Evolutionary conservation across 2,113 vertebrate genomes (phyloP), one percentile per base, ranked within the genome.

Genomic region (Onychorhynchus coronatus): DNA sequence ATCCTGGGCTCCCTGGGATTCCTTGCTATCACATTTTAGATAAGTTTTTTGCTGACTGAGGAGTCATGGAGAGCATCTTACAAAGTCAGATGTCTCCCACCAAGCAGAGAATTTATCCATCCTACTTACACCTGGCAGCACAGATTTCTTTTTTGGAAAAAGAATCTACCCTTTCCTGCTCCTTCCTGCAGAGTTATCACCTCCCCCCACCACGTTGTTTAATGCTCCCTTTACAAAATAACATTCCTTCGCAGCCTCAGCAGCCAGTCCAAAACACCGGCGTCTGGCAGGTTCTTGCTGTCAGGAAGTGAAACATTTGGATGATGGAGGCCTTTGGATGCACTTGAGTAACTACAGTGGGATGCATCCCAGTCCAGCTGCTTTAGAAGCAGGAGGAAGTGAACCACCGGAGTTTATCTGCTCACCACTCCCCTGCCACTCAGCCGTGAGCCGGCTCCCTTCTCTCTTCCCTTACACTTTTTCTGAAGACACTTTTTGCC

Each of bases 391-490:
- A 59, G 46, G 9, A 63, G 47, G 27, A 76, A 70, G 21, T 3
- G 50, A 73, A 66, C 14, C 5, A 14, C 44, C 35, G 4, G 49
- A 55, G 46, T 50, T 65, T 37, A 61, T 77, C 28, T 66, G 41
- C 46, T 76, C 4, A 1, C 23, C 9, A 10, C 14, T 6, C n/a
- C 6, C 4, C 14, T 19, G 46, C 27, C 14, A 5, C 37, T 58
- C 1, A 0, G 12, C 33, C 39, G 11, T 39, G 27, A 24, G 8
- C 6, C 0, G 1, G 44, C 42, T 65, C 14, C 25, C 25, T 82
- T 82, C 10, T 7, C 13, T 46, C 50, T 61, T 56, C 8, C n/a
- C 14, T 78, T 56, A 33, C 25, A 14, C 27, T 30, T 86, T 33
- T 62, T 14, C 74, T 42, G 50, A 37, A 83, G 41, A 14, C 7